phyloP scores from a whole-genome alignment of 2,113 vertebrate genomes.

The Hyaena hyaena region DNA sequence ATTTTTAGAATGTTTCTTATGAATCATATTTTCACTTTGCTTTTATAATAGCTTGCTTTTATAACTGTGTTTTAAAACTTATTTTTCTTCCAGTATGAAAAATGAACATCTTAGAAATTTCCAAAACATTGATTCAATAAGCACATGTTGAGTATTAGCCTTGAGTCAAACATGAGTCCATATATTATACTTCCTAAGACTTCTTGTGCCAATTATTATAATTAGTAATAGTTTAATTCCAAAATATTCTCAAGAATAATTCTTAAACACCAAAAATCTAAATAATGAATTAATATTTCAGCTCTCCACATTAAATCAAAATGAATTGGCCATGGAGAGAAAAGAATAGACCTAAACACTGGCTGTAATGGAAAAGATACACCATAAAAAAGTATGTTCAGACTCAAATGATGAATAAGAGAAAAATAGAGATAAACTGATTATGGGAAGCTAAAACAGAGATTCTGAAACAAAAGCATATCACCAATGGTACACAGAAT shows the following conservation, averaged over 20 bases:
- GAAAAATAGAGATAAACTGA: not conserved
- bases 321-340: not conserved
- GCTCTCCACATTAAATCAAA: not conserved
- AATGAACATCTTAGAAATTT: not conserved
- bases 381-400: not conserved
- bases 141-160: not conserved
- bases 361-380: not conserved
- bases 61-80: not conserved
- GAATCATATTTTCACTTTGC: not conserved
- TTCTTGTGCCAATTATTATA: not conserved
- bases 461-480: not conserved
- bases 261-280: not conserved
- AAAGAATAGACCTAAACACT: not conserved
- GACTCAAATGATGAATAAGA: not conserved
- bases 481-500: not conserved
- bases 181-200: not conserved
- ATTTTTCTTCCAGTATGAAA: constrained; percentile 17
- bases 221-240: constrained; percentile 32
- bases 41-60: not conserved
- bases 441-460: not conserved
- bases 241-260: constrained; percentile 15
- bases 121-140: not conserved
- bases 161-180: not conserved
- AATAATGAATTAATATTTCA: not conserved
- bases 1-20: not conserved